Evolutionary conservation across 2,113 vertebrate genomes (phyloP).

Genomic region (Cheilinus undulatus): DNA sequence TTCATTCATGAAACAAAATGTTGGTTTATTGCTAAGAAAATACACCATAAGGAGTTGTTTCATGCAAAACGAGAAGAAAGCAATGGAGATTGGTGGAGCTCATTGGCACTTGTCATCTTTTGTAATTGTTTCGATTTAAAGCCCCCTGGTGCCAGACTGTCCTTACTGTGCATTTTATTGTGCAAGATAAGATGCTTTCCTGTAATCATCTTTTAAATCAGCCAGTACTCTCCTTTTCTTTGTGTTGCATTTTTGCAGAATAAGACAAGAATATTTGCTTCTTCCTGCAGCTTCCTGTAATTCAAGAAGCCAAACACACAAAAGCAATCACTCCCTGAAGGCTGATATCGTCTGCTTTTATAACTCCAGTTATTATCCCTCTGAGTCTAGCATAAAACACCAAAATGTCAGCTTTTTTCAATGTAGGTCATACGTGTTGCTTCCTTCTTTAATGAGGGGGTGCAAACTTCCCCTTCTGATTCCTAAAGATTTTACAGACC

Average conservation of each 20-base stretch:
- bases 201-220: neutral
- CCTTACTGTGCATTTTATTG: too few species aligned
- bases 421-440: constrained; percentile 11
- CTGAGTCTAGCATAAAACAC: constrained; percentile 4
- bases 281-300: constrained; percentile 42
- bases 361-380: constrained; percentile 12
- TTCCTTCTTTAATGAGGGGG: neutral
- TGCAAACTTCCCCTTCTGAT: neutral
- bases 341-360: constrained; percentile 19
- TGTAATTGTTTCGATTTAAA: too few species aligned
- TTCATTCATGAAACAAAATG: too few species aligned
- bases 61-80: too few species aligned
- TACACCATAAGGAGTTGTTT: too few species aligned
- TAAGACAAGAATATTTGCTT: constrained; percentile 12
- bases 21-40: too few species aligned
- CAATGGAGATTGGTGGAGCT: too few species aligned
- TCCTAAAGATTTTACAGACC: constrained; percentile 5
- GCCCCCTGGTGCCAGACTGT: too few species aligned
- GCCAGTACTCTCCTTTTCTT: neutral
- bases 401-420: constrained; percentile 1
- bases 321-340: constrained; percentile 5
- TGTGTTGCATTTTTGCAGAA: neutral
- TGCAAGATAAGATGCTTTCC: neutral
- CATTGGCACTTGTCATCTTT: too few species aligned
- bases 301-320: constrained; percentile 16